Base-by-base conservation (phyloP, 2,113 vertebrate species). In the Petromus typicus region DNA sequence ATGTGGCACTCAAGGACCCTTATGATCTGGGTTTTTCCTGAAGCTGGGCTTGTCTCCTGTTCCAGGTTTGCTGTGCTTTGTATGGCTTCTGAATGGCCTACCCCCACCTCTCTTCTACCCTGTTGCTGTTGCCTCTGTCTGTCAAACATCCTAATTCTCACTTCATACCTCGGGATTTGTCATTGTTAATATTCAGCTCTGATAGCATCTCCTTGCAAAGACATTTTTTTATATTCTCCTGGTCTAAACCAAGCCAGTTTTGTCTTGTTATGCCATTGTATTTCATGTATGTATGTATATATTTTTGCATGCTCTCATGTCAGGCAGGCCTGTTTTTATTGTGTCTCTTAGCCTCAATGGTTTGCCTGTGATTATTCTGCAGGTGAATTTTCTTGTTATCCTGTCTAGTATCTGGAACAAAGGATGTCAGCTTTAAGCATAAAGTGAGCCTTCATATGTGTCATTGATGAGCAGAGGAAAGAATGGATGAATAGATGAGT, bases 101-200 rank as follows among this genome's bases (percentile, higher is more conserved):
- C 34, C 1, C 1, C 3, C 5, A 4, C 54, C n/a, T n/a, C 57
- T 16, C 27, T 9, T 73, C 67, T 75, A 32, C 2, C 13, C 18
- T 32, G 59, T 48, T 34, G 79, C 7, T 37, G 1, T 64, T 66
- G 4, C 25, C 5, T 57, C 17, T 86, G 45, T 81, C 59, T 51
- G 2, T 40, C 57, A 7, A 32, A 18, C 10, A 16, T 30, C 43
- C 25, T 9, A 51, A 10, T 37, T 59, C 40, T 57, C 79, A 79
- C 40, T 16, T 20, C 32, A 32, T 0, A 27, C 0, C 2, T 22
- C 27, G 22, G 13, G 23, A 25, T 4, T 37, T 25, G 40, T n/a
- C 54, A 56, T 63, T 32, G n/a, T 30, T 71, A 51, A 89, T 34
- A 25, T 40, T 34, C 12, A 64, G 27, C 5, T 94, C 48, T 86